These are phyloP conservation scores for Plectropomus leopardus DNA, from an alignment of 2,113 vertebrate genomes.

Conservation along the genomic window DNA sequence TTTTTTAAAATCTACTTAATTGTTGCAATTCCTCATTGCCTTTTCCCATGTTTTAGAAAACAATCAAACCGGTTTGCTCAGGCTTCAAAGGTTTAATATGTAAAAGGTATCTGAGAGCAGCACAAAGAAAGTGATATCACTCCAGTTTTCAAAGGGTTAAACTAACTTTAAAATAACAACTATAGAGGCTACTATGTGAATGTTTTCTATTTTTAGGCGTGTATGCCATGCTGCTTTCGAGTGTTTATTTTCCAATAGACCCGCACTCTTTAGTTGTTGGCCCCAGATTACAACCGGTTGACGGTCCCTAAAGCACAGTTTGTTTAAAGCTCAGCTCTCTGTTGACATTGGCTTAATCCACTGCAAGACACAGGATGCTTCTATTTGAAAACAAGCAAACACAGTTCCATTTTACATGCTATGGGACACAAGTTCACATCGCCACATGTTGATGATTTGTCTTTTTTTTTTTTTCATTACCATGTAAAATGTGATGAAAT, in stretches of 20 bases:
- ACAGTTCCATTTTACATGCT: slow-evolving; percentile 49
- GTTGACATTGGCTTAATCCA: slow-evolving; percentile 76
- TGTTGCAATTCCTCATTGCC: too few species aligned
- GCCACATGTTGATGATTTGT: slow-evolving; percentile 31
- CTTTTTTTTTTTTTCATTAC: neutral
- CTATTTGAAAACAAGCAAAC: slow-evolving; percentile 72
- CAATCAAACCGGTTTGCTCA: too few species aligned
- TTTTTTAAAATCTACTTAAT: too few species aligned
- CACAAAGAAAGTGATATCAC: too few species aligned
- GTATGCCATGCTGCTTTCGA: slow-evolving; percentile 9
- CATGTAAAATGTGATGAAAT: neutral
- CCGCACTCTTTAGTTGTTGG: slow-evolving; percentile 41
- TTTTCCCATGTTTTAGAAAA: too few species aligned
- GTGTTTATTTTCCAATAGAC: slow-evolving; percentile 50
- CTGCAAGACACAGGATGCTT: slow-evolving; percentile 75
- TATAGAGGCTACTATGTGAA: neutral
- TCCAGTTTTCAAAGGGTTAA: too few species aligned
- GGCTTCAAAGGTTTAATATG: too few species aligned
- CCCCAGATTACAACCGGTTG: slow-evolving; percentile 53
- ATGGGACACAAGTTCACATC: slow-evolving; percentile 60
- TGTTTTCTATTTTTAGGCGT: neutral
- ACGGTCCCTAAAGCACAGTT: slow-evolving; percentile 68
- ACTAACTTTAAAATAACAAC: too few species aligned
- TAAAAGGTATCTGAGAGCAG: too few species aligned
- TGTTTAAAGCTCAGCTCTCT: slow-evolving; percentile 72